Evolutionary conservation across 2,113 vertebrate genomes (phyloP), one percentile per base, ranked within the genome.

Genomic region (Raja brachyura): DNA sequence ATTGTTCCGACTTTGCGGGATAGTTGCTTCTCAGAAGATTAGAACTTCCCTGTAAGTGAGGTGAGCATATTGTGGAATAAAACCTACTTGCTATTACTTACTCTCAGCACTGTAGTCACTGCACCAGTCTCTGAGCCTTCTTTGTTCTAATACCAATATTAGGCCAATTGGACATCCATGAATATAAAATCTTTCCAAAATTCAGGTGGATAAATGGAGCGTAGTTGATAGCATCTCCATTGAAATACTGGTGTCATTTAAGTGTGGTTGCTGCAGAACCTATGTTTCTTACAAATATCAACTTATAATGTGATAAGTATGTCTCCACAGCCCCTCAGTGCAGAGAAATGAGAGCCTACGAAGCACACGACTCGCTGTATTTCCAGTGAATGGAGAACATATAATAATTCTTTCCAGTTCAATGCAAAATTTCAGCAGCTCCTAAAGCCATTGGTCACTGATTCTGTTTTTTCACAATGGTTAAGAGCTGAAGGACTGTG

Each of bases 381-480:
- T 88, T 59, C 83, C 28, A 88, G 28, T 63, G 83, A 63, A 10
- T 86, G 54, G 54, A 86, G 59, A 86, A 25, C 28, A 10, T 86
- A 61, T 18, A 63, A 88, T 61, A 63, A 88, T 88, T 61, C 13
- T 31, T 88, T 83, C 59, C 83, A 88, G 59, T 88, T 88, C 83
- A 88, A 31, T 63, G 28, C 59, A 88, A 88, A 88, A 66, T 63
- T 88, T 93, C 93, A 90, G 73, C 70, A 86, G 73, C 54, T 33
- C 90, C 81, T 39, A 93, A 75, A 54, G 39, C 93, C 86, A 77
- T 93, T n/a, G 79, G 90, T 74, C 61, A 93, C 39, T 88, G 78
- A 93, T 93, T 93, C 54, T 83, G 59, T 70, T 94, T 93, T 94
- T 94, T 93, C 85, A 94, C 76, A 77, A 94, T 92, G 93, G 93